phyloP scores from a whole-genome alignment of 2,888 invertebrate species.

The Leptura quadrifasciata region DNA sequence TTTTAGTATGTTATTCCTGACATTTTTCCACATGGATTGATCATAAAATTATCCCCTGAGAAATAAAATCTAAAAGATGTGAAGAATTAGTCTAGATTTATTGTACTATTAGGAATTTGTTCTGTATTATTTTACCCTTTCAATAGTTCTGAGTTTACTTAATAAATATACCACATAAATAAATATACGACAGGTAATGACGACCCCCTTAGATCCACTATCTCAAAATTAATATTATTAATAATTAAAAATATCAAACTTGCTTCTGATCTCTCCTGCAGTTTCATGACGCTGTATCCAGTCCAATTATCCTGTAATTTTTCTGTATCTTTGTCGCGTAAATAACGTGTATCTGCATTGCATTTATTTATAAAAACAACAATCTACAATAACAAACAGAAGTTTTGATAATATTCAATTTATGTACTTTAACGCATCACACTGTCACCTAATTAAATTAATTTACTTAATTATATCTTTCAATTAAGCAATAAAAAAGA shows the following conservation, averaged over 20 bases:
- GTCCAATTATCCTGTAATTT: not conserved
- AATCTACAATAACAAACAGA: constrained; percentile 29
- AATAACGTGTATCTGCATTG: not conserved
- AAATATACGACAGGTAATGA: too few relatives aligned
- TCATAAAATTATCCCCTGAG: too few relatives aligned
- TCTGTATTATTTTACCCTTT: too few relatives aligned
- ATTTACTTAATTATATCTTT: constrained; percentile 33
- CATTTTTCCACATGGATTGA: too few relatives aligned
- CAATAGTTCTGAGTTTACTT: too few relatives aligned
- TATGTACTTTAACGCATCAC: constrained; percentile 27
- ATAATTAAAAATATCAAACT: not conserved
- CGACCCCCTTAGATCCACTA: too few relatives aligned
- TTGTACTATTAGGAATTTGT: too few relatives aligned
- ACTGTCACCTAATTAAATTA: constrained; percentile 36
- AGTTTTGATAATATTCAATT: constrained; percentile 36
- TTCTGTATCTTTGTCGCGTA: not conserved
- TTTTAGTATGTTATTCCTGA: too few relatives aligned
- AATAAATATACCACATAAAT: too few relatives aligned
- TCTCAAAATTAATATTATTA: too few relatives aligned
- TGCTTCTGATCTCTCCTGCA: not conserved
- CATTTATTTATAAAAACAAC: constrained; percentile 17
- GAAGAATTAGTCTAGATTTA: too few relatives aligned
- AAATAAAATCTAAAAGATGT: too few relatives aligned
- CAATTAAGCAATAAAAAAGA: constrained; percentile 36
- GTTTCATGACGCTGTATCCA: not conserved